phyloP scores from a whole-genome alignment of 2,113 vertebrate species.

The Zosterops borbonicus region DNA sequence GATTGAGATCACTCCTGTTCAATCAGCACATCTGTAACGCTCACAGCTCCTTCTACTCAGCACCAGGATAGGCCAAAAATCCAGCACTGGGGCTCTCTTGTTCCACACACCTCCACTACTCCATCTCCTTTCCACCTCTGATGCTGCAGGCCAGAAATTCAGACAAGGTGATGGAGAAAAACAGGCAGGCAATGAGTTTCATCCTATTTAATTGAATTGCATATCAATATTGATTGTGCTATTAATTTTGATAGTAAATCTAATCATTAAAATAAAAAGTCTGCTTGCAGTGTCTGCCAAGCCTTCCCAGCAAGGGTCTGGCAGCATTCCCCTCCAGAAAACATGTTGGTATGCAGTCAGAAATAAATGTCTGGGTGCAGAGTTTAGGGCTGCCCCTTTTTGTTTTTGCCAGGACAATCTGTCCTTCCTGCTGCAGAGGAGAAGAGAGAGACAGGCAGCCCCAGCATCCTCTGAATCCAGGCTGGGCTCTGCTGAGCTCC shows the following conservation, averaged over 20 bases:
- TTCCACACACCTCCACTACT: background rate
- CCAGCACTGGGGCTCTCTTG: fast-evolving
- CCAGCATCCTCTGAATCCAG: background rate
- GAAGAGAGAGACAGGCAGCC: background rate
- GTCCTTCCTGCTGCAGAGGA: background rate
- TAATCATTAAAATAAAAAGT: constrained; percentile 26
- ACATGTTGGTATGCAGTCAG: background rate
- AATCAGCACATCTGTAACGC: background rate
- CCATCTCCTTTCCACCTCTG: background rate
- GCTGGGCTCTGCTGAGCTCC: background rate
- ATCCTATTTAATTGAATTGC: constrained; percentile 59
- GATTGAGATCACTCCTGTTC: background rate
- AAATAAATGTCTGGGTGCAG: background rate
- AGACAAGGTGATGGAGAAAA: background rate
- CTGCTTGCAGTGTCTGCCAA: constrained; percentile 20
- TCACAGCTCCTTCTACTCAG: background rate
- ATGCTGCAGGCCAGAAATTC: background rate
- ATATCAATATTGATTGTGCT: constrained; percentile 59
- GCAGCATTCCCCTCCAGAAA: constrained; percentile 12
- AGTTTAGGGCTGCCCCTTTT: background rate
- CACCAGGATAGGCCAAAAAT: background rate
- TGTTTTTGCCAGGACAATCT: background rate
- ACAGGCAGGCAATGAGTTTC: background rate
- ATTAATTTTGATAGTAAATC: constrained; percentile 57
- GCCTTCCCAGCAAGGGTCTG: background rate